phyloP scores from a whole-genome alignment of 2,797 vertebrate genomes.

The Girardinus metallicus region DNA sequence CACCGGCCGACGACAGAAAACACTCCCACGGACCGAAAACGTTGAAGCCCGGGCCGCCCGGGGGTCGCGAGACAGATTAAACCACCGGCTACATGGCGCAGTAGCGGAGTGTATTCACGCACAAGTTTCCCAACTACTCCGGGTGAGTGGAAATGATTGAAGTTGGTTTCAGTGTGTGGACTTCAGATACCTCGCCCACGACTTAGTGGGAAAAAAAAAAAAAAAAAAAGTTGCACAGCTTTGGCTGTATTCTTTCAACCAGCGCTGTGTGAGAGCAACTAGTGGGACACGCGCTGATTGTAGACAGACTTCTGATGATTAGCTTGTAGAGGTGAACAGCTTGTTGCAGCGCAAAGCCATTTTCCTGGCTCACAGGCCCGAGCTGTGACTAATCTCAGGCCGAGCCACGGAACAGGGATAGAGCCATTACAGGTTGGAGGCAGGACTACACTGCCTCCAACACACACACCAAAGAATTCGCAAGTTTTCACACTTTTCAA shows the following conservation, averaged over 20 bases:
- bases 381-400: slow-evolving; percentile 67
- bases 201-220: background rate
- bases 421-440: slow-evolving; percentile 25
- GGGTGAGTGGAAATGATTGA: slow-evolving; percentile 61
- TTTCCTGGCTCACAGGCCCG: slow-evolving; percentile 65
- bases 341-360: slow-evolving; percentile 44
- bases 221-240: slow-evolving; percentile 17
- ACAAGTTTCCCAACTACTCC: slow-evolving; percentile 55
- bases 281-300: background rate
- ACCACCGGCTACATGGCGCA: slow-evolving; percentile 46
- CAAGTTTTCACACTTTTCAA: background rate
- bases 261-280: too few relatives aligned
- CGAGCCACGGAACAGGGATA: slow-evolving; percentile 41
- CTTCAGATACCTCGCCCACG: slow-evolving; percentile 30
- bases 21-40: slow-evolving; percentile 5
- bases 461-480: background rate
- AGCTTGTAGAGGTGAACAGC: slow-evolving; percentile 16
- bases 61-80: background rate
- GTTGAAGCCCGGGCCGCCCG: background rate
- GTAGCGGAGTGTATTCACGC: slow-evolving; percentile 12
- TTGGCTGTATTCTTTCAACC: slow-evolving; percentile 38
- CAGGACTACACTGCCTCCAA: background rate
- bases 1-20: slow-evolving; percentile 33
- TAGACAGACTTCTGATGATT: background rate
- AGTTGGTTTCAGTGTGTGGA: slow-evolving; percentile 37